Base-by-base conservation (phyloP, 1,140 invertebrate genomes). In the Nymphalis io region DNA sequence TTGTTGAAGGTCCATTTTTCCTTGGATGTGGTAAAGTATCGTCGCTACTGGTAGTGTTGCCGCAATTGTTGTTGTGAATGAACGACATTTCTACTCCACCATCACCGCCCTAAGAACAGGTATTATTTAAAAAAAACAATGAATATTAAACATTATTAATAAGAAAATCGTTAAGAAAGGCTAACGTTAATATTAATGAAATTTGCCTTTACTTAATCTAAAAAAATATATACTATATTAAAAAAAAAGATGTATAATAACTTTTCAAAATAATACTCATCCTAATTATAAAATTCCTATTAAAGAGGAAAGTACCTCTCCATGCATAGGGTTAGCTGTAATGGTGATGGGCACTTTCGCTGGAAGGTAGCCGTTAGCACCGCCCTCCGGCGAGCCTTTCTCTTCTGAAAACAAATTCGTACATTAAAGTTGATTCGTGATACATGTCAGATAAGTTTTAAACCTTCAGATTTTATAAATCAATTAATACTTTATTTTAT, bases 281-380 rank as follows among this genome's bases (percentile, higher is more conserved):
- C 8, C 16, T 16, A 46, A 16, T 46, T n/a, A n/a, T n/a, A n/a
- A n/a, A n/a, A n/a, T 1, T 16, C 6, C 44, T 16, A 46, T 42
- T 16, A 46, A 46, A 16, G 10, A 8, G 6, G 15, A 51, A 20
- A 12, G 18, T 64, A 91, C 89, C 82, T 91, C 89, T 58, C 84
- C 83, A 64, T 91, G 89, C 85, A 90, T 88, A 11, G 89, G 89
- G 61, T 91, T 91, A n/a, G 86, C 80, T 5, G 88, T 90, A 55
- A 91, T 91, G 16, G 86, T 89, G 76, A 91, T 90, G 55, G 89
- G 88, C 62, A 91, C 88, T 72, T 91, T 91, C 4, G 85, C 88
- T 0, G 87, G 86, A 13, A 89, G 83, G 77, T 91, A 91, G 8
- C 87, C 87, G 61, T 89, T 89, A 4, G 76, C 80, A 2, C 82